Evolutionary conservation across 2,888 invertebrate genomes (phyloP), one percentile per base, ranked within the genome.

Genomic region (Athalia rosae): DNA sequence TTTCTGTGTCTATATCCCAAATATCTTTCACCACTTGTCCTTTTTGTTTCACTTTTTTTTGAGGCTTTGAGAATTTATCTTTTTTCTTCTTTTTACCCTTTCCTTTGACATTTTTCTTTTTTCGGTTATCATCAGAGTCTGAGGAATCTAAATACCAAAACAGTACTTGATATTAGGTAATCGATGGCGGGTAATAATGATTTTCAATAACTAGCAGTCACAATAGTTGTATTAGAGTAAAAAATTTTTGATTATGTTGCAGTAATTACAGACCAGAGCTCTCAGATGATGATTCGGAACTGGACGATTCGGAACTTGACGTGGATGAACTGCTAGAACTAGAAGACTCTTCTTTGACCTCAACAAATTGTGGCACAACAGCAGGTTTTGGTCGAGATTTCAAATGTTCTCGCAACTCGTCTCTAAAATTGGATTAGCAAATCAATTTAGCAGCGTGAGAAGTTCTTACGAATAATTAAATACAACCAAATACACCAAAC

Each of bases 351-450:
- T 77, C 77, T 13, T 84, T 81, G 53, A 79, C 80, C 69, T 78
- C 77, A 15, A 82, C 79, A 15, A 83, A 76, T 77, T 82, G 81
- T 56, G 84, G 82, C 47, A 82, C 82, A 13, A 82, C 82, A 76
- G 77, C 83, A 64, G 83, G 85, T 80, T 94, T 95, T 0, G 96
- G 95, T 89, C 94, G 93, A 82, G 93, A 93, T 87, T 97, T 97
- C 81, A 98, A 91, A 91, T 97, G 97, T 85, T 97, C 97, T 78
- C 98, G 91, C 61, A 98, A 90, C 85, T 97, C 98, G 90, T 98
- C 98, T 0, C 92, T 92, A 76, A 64, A 61, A 79, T 13, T 67
- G 78, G 67, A 77, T 47, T 41, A 9, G 28, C 28, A 28, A 28
- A 28, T 28, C 28, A 28, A 28, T 28, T 28, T 28, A 28, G 28